Base-by-base conservation (phyloP, 2,797 vertebrate genomes). In the Tokudaia tokunoshimensis region DNA sequence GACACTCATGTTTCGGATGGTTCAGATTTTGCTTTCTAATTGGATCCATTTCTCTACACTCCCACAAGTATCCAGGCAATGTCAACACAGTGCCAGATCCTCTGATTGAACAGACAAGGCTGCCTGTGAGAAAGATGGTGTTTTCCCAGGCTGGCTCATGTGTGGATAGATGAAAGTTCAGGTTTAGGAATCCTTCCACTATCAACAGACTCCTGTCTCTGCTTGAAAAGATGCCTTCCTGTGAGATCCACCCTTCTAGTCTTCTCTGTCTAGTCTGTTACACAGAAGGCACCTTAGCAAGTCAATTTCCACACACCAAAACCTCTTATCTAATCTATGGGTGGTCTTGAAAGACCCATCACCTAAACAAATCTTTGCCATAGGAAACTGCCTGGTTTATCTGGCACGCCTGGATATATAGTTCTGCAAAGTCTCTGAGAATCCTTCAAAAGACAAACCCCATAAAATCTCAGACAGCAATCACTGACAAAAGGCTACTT, bases 121-220 rank as follows among this genome's bases (percentile, higher is more conserved):
- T 95, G 88, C 74, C 44, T 93, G 10, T 11, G 75, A 24, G 31
- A n/a, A 86, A 67, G 59, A 74, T 29, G 65, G 41, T 24, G 72
- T 52, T 59, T 91, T 70, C 41, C 55, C 13, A 70, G 26, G 9
- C 63, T 76, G 29, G 57, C 8, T 86, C n/a, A 29, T 1, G 29
- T 19, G 37, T 20, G 37, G 37, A 11, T 2, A 31, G 59, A 11
- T 19, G 15, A 44, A 29, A 90, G 92, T 78, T 65, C 11, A 70
- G 37, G 7, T 84, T 91, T 96, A 89, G 29, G 92, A 70, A 94
- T 91, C 3, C 80, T 93, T 67, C 81, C 44, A 37, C 63, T 19
- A 20, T 78, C 76, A 89, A 37, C 55, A 83, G 86, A 67, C 6
- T 78, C 15, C 24, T 50, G 4, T 34, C 80, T 29, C 4, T 76